Evolutionary conservation across 2,888 invertebrate genomes (phyloP), one percentile per base, ranked within the genome.

Genomic region (Dasysyrphus tricinctus): DNA sequence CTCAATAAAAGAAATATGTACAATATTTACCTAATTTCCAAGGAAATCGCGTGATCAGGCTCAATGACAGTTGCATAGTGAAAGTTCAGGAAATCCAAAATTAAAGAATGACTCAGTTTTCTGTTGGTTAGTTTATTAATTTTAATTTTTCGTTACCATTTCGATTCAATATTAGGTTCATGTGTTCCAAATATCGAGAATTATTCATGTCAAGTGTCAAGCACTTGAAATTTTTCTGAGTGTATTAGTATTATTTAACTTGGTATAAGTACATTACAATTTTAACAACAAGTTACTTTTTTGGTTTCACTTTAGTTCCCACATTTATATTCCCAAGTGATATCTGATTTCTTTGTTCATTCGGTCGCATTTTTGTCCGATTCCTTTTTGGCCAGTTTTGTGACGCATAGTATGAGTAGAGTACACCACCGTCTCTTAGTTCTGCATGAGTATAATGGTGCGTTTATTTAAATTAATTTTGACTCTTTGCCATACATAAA

Each of bases 391-490:
- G 32, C 51, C 51, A 42, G 19, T 37, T 42, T 39, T 37, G 24
- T 8, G 19, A 19, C 16, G 59, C 29, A 16, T 5, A 12, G 11
- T 24, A 2, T 2, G 12, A 51, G 5, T 24, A 19, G 24, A 24
- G 24, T 24, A 24, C 24, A 24, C 24, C 24, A 54, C 29, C 8
- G 54, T 54, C 54, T 54, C n/a, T 32, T 29, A 29, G 42, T 59
- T 47, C 37, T 69, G 32, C 54, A 32, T 56, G 76, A 61, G 47
- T 11, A 19, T 24, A 16, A 32, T 56, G 24, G 65, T 69, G 76
- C 72, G 65, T 77, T 81, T 85, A 81, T 85, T 81, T 69, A 81
- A 85, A 85, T 85, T 85, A 85, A 85, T 85, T 81, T 77, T 57
- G 73, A 81, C 73, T 39, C 51, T 47, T 24, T 42, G 14, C 59